These are phyloP conservation scores for Platichthys stellatus DNA, from an alignment of 2,113 vertebrate species.

Conservation along the genomic window DNA sequence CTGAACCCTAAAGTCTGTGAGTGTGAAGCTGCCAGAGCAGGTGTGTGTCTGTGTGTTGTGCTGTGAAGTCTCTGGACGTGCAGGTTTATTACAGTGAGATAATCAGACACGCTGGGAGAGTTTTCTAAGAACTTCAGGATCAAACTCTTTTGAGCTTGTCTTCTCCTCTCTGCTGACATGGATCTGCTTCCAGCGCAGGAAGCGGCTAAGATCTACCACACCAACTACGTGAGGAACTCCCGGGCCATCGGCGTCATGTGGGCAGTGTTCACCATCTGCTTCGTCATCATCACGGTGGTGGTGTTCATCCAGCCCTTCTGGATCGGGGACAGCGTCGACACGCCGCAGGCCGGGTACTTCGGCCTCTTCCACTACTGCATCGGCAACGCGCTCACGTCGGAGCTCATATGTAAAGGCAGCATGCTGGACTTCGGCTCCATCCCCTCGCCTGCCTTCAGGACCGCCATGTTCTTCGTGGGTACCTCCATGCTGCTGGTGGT, in stretches of 20 bases:
- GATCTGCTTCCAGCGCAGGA: constrained; percentile 94
- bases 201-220: constrained; percentile 96
- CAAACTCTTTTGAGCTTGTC: neutral
- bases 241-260: constrained; percentile 95
- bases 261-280: constrained; percentile 95
- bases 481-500: constrained; percentile 92
- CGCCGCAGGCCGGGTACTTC: constrained; percentile 95
- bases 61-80: neutral
- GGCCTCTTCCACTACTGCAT: constrained; percentile 97
- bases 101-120: no score
- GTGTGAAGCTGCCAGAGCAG: neutral
- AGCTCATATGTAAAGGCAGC: constrained; percentile 94
- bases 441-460: constrained; percentile 95
- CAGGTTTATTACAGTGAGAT: neutral
- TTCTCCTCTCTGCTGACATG: constrained; percentile 66
- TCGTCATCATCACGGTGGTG: constrained; percentile 91
- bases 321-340: constrained; percentile 97
- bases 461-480: constrained; percentile 95
- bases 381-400: constrained; percentile 93
- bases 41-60: neutral
- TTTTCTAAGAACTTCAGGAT: no score
- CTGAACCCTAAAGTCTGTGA: constrained; percentile 39
- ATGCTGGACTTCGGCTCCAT: constrained; percentile 91
- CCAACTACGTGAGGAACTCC: constrained; percentile 95
- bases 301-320: constrained; percentile 98